Conservation (phyloP, 2,888 invertebrate species). For the Mesorhabditis sp. region DNA sequence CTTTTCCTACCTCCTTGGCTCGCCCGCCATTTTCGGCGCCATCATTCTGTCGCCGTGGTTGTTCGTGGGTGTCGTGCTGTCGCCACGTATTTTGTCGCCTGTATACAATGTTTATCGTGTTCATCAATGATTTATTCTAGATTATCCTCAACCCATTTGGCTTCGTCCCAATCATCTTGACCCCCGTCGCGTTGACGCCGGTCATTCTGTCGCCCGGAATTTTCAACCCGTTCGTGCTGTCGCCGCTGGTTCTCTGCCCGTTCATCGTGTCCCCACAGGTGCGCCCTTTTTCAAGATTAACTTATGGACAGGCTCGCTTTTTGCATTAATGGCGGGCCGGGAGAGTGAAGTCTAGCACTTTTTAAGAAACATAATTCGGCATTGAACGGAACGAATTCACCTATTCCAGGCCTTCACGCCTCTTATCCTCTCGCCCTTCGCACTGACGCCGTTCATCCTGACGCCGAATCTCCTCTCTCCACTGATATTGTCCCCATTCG, state of each 20-base stretch:
- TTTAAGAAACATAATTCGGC: no score
- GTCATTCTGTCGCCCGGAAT: conserved; percentile 34
- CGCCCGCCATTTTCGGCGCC: conserved; percentile 24
- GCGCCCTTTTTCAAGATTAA: no score
- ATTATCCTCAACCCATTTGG: conserved; percentile 30
- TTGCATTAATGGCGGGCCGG: no score
- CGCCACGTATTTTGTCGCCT: conserved; percentile 20
- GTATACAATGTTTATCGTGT: neutral
- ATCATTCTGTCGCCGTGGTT: conserved; percentile 36
- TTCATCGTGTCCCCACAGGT: conserved; percentile 40
- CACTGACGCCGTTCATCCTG: conserved; percentile 22
- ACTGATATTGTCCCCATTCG: conserved; percentile 32
- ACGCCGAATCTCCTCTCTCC: conserved; percentile 27
- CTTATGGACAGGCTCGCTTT: no score
- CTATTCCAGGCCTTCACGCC: conserved; percentile 23
- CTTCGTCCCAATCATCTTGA: conserved; percentile 37
- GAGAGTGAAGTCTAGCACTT: no score
- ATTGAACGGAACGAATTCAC: no score
- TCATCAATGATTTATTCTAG: no score
- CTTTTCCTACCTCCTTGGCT: conserved; percentile 23
- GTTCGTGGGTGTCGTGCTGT: conserved; percentile 33
- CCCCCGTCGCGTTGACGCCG: conserved; percentile 32
- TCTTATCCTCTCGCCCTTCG: conserved; percentile 35
- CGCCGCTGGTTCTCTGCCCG: conserved; percentile 33
- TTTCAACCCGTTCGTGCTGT: conserved; percentile 27